Evolutionary conservation across 2,888 invertebrate species (phyloP), one percentile per base, ranked within the genome.

Genomic region (Heteromyza rotundicornis): DNA sequence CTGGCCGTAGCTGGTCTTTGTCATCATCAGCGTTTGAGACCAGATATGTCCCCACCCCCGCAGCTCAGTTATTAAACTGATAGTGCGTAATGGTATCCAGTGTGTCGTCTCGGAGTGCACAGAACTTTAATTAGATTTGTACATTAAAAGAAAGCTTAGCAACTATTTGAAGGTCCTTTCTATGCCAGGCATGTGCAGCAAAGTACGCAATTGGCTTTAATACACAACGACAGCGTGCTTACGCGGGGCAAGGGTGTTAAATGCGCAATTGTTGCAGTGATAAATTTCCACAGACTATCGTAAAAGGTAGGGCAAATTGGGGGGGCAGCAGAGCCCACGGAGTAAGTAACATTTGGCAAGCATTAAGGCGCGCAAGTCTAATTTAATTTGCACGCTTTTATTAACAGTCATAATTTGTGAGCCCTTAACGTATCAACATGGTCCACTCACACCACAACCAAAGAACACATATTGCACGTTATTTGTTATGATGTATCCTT

Each of bases 71-170:
- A 47, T 47, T 47, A 19, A 17, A 47, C 47, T 47, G 47, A 47
- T 47, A 47, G 47, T 47, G 47, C 47, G 47, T 47, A 47, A 47
- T 19, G 17, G 47, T 17, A 47, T 19, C 3, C 47, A 14, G 12
- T 40, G 8, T 40, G 40, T n/a, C 16, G 40, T 8, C 3, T n/a
- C n/a, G 40, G 7, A n/a, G n/a, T n/a, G n/a, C n/a, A n/a, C n/a
- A 47, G 19, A 47, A 47, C 47, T 47, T 75, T 75, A 75, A 75
- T 75, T 75, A 75, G 78, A 76, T 77, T 75, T 69, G 67, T 65
- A 67, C 76, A 77, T 75, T 74, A 74, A 71, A 65, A 47, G 64
- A 35, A 40, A 57, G 24, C 52, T 16, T 32, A 16, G 50, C 36
- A 44, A 47, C 20, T 20, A 20, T 14, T 20, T 47, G 47, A 5